Conservation (phyloP, 2,888 invertebrate genomes). For the Eristalis arbustorum region DNA sequence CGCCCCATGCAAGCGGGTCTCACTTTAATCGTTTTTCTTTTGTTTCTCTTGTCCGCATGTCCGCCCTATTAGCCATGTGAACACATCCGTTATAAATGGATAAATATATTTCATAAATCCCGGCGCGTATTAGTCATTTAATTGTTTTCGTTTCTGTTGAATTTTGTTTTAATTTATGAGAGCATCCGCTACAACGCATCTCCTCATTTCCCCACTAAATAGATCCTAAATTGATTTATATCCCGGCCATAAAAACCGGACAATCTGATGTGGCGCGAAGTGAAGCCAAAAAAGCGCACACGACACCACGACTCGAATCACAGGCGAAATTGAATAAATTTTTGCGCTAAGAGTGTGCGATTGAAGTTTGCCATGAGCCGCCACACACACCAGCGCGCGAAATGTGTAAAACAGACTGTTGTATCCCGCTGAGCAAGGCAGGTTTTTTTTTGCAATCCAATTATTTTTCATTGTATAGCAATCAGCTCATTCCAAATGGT, state of each 20-base stretch:
- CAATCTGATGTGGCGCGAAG: background rate
- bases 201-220: conserved; percentile 3
- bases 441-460: conserved; percentile 73
- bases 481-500: conserved; percentile 75
- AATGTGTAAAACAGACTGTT: background rate
- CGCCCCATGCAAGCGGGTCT: background rate
- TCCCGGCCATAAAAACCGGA: conserved; percentile 14
- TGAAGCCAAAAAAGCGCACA: background rate
- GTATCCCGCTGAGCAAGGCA: conserved; percentile 43
- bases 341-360: conserved; percentile 22
- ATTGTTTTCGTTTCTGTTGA: background rate
- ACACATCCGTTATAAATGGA: background rate
- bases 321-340: conserved; percentile 49
- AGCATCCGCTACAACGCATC: conserved; percentile 13
- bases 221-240: conserved; percentile 44
- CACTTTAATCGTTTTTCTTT: background rate
- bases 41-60: background rate
- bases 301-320: conserved; percentile 1
- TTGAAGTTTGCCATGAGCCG: conserved; percentile 1
- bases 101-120: background rate
- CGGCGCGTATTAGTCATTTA: background rate
- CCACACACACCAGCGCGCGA: background rate
- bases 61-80: background rate
- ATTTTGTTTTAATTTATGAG: background rate
- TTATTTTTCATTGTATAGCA: conserved; percentile 77